Base-by-base conservation (phyloP, 1,140 invertebrate genomes). In the Drosophila guanche region DNA sequence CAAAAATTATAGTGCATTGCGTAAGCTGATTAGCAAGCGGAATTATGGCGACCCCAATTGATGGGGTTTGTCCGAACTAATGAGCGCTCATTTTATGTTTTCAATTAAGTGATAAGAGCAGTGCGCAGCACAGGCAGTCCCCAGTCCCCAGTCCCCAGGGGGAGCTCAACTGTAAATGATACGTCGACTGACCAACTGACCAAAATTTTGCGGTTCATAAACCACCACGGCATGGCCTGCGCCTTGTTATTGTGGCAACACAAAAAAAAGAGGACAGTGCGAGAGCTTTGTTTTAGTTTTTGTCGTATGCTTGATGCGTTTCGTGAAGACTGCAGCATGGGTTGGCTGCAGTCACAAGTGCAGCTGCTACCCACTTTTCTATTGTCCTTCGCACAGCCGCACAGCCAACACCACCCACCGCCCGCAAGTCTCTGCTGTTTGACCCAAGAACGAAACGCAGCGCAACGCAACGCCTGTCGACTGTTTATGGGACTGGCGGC, bases 401-500 rank as follows among this genome's bases (percentile, higher is more conserved):
- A 20, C 16, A 20, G 23, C 12, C 53, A 12, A 37, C 55, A 54
- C 51, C 45, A 29, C 41, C 57, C 57, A 54, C 52, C 41, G n/a
- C 42, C 40, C 37, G 16, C 60, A 55, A 57, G 58, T 53, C 63
- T 60, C 61, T 69, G 59, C 62, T 76, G 76, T 79, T 85, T 79
- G 81, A 85, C 81, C 81, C 75, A 76, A 62, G 77, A 81, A 77
- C 78, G 77, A 57, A 71, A 73, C 70, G 78, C 70, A 20, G 1
- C 16, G 16, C 16, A 20, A 20, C 78, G 77, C 60, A 71, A 73
- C 70, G 78, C 70, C 78, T 78, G 83, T 83, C 77, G 83, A 86
- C 83, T 86, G 83, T 86, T 88, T 88, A 88, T 88, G 83, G 85
- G 83, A 76, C 83, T 86, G 83, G 83, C 84, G 83, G 83, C 83